These are phyloP conservation scores for Drosophila hydei DNA, from an alignment of 1,140 invertebrate genomes.

Conservation along the genomic window DNA sequence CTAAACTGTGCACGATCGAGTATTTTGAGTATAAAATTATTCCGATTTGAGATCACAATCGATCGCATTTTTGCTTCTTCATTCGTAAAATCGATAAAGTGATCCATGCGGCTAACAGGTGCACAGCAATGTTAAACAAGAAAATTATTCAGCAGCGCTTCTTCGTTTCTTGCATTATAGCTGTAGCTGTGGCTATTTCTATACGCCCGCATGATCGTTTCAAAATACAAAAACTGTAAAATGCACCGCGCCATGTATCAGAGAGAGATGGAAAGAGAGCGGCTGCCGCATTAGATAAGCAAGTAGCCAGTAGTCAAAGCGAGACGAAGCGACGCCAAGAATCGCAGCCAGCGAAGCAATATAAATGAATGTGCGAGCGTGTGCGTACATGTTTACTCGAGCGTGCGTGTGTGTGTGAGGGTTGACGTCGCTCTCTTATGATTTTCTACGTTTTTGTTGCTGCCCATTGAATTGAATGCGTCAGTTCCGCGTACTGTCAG, in stretches of 20 bases:
- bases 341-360: constrained; percentile 14
- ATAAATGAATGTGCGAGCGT: neutral
- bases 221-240: constrained; percentile 53
- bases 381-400: neutral
- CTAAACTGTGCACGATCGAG: constrained; percentile 44
- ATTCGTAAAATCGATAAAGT: constrained; percentile 85
- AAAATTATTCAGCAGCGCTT: constrained; percentile 6
- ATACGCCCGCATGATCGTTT: constrained; percentile 72
- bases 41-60: constrained; percentile 77
- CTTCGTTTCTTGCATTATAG: constrained; percentile 7
- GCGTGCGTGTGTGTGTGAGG: constrained; percentile 16
- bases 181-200: constrained; percentile 18
- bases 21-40: constrained; percentile 52
- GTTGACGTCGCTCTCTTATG: constrained; percentile 42
- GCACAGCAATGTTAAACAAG: constrained; percentile 41
- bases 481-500: constrained; percentile 19
- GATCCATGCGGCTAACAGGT: constrained; percentile 75
- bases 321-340: constrained; percentile 40
- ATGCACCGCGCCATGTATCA: constrained; percentile 12
- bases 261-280: constrained; percentile 34
- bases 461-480: constrained; percentile 61
- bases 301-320: constrained; percentile 11
- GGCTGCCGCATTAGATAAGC: neutral
- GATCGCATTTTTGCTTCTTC: constrained; percentile 74
- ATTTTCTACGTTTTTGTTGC: constrained; percentile 22